These are phyloP conservation scores for Pogonocichla stellata DNA, from an alignment of 2,113 vertebrate genomes.

Conservation along the genomic window DNA sequence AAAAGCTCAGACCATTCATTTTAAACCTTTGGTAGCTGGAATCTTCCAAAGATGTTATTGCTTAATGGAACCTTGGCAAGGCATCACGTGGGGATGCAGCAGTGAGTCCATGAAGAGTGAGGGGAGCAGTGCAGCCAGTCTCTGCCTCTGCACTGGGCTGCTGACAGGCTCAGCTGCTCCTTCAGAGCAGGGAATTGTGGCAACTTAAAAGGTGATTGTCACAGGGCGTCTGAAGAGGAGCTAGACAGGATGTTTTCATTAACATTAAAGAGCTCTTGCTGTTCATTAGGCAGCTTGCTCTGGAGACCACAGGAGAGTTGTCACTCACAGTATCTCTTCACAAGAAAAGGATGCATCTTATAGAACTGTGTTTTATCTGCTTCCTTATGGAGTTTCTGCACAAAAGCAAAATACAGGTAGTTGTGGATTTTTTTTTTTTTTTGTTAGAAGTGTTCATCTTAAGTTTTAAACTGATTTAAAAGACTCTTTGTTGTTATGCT, in stretches of 20 bases:
- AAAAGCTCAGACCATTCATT: background rate
- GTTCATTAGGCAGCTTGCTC: background rate
- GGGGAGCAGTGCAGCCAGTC: constrained; percentile 34
- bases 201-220: background rate
- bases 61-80: background rate
- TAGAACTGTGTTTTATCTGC: background rate
- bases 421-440: background rate
- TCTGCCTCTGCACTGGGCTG: constrained; percentile 3
- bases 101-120: background rate
- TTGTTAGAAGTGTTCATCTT: background rate
- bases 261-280: constrained; percentile 4
- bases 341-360: background rate
- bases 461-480: background rate
- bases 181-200: background rate
- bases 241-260: constrained; percentile 17
- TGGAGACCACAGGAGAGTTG: background rate
- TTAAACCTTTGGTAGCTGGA: background rate
- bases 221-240: background rate
- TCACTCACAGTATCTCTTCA: background rate
- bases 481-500: background rate
- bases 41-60: background rate
- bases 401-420: background rate
- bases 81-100: background rate
- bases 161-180: constrained; percentile 24
- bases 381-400: background rate